These are phyloP conservation scores for Pseudomugil tenellus DNA, from an alignment of 2,797 vertebrate genomes.

Conservation along the genomic window DNA sequence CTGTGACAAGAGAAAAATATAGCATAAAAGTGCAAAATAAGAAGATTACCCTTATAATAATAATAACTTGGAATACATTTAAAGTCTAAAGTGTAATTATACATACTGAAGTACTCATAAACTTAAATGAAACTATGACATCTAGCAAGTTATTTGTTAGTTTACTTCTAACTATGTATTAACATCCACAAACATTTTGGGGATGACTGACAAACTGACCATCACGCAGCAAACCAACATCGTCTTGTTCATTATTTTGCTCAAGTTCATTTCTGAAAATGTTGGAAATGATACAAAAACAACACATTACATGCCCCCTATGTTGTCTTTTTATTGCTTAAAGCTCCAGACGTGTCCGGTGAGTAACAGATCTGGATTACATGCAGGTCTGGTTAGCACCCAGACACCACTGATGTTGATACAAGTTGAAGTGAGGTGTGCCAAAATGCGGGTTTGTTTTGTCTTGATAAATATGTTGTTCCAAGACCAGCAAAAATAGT, in stretches of 20 bases:
- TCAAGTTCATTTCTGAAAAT: background rate
- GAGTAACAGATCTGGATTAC: background rate
- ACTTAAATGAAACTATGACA: conserved; percentile 1
- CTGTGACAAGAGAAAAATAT: conserved; percentile 7
- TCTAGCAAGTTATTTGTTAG: conserved; percentile 39
- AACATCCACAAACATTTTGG: conserved; percentile 46
- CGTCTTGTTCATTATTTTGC: background rate
- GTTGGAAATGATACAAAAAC: background rate
- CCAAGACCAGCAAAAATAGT: too few relatives aligned
- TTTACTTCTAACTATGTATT: conserved; percentile 39
- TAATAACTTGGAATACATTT: background rate
- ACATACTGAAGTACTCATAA: conserved; percentile 25
- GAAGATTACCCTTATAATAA: conserved; percentile 4
- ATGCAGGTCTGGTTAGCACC: background rate
- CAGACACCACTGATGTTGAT: background rate
- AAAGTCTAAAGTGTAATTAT: background rate
- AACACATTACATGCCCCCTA: background rate
- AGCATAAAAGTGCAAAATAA: conserved; percentile 13
- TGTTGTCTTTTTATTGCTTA: background rate
- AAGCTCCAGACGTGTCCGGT: too few relatives aligned
- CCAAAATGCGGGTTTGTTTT: background rate
- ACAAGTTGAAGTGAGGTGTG: background rate
- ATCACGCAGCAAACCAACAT: conserved; percentile 44
- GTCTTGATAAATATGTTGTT: too few relatives aligned
- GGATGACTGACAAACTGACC: conserved; percentile 37